Evolutionary conservation across 2,888 invertebrate genomes (phyloP).

Genomic region (Polyploca ridens): DNA sequence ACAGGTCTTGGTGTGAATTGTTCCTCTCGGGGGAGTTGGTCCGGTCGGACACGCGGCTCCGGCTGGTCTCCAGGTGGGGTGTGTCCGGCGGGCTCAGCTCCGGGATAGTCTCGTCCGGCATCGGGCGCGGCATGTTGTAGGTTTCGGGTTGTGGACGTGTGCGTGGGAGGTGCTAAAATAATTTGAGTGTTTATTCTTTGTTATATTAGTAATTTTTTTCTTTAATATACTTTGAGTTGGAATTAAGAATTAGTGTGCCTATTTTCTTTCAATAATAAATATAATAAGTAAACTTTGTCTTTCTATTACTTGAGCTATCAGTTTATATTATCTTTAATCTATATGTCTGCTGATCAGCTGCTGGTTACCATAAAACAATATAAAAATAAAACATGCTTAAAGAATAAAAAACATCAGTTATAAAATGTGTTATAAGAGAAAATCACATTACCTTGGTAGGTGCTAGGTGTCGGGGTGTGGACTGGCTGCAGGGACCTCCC

Average conservation of each 20-base stretch:
- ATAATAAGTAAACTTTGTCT: too few species aligned
- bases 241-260: too few species aligned
- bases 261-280: too few species aligned
- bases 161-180: constrained; percentile 77
- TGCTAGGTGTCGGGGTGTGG: constrained; percentile 61
- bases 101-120: constrained; percentile 71
- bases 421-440: neutral
- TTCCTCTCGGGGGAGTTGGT: constrained; percentile 44
- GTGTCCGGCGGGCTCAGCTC: constrained; percentile 75
- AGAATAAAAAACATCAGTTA: too few species aligned
- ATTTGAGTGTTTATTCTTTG: constrained; percentile 12
- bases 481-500: constrained; percentile 73
- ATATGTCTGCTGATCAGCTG: too few species aligned
- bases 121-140: constrained; percentile 61
- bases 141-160: constrained; percentile 67
- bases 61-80: constrained; percentile 53
- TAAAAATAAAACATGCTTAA: too few species aligned
- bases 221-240: too few species aligned
- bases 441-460: constrained; percentile 63
- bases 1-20: constrained; percentile 50
- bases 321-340: too few species aligned
- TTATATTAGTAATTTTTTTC: neutral
- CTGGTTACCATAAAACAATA: too few species aligned
- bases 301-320: too few species aligned
- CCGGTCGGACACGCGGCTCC: constrained; percentile 46